These are phyloP conservation scores for Meteorus colon DNA, from an alignment of 2,888 invertebrate genomes.

Conservation along the genomic window DNA sequence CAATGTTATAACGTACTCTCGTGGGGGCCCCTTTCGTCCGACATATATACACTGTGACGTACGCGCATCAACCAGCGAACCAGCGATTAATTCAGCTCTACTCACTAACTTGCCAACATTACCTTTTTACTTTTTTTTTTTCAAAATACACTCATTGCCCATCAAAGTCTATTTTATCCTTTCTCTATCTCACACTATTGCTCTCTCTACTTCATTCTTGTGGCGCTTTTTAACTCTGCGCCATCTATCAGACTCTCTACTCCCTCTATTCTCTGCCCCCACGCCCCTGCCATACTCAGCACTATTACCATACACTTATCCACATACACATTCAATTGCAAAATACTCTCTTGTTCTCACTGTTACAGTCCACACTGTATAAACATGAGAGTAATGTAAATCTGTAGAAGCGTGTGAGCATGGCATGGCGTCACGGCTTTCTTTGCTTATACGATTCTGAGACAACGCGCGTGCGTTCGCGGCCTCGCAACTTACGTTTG, in stretches of 20 bases:
- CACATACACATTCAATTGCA: not conserved
- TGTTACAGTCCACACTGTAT: not conserved
- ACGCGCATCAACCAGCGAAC: slow-evolving; percentile 47
- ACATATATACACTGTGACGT: slow-evolving; percentile 29
- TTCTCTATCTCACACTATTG: slow-evolving; percentile 14
- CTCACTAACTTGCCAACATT: slow-evolving; percentile 53
- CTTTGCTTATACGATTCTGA: not conserved
- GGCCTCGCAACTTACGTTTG: slow-evolving; percentile 39
- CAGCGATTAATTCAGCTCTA: slow-evolving; percentile 38
- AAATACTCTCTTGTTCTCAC: no score
- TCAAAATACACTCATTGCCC: not conserved
- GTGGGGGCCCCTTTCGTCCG: slow-evolving; percentile 56
- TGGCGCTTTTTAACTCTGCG: not conserved
- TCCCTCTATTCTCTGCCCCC: slow-evolving; percentile 25
- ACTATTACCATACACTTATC: no score
- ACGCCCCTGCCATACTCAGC: not conserved
- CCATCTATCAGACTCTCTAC: slow-evolving; percentile 1
- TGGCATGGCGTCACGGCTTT: not conserved
- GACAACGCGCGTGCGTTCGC: slow-evolving; percentile 49
- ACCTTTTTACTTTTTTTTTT: slow-evolving; percentile 46
- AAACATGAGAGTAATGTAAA: not conserved
- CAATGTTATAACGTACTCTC: slow-evolving; percentile 61
- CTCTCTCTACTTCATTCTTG: not conserved
- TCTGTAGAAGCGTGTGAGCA: no score
- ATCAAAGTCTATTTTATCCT: slow-evolving; percentile 23